phyloP scores from a whole-genome alignment of 2,113 vertebrate genomes.

The Syrrhaptes paradoxus region DNA sequence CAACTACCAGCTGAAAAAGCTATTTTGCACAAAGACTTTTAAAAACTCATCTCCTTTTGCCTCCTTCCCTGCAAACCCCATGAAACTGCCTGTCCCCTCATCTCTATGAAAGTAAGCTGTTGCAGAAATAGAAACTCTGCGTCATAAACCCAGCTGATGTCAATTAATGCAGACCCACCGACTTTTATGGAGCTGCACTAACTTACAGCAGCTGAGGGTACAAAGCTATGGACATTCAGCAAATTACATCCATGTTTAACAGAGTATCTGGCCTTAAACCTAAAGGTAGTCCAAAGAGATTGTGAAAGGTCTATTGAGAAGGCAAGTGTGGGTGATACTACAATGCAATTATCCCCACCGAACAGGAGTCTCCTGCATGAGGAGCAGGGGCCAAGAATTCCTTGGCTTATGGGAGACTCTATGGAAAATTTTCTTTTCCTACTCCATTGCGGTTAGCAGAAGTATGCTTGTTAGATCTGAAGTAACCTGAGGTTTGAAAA shows the following conservation, averaged over 20 bases:
- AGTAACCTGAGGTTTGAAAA: slow-evolving; percentile 2
- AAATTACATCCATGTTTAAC: background rate
- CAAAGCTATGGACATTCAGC: background rate
- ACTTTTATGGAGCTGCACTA: background rate
- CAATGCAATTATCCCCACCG: background rate
- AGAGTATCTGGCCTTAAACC: background rate
- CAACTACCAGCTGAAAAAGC: background rate
- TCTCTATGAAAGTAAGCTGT: background rate
- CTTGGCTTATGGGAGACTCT: background rate
- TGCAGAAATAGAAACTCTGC: background rate
- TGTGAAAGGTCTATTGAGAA: background rate
- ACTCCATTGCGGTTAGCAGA: background rate
- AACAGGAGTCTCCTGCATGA: background rate
- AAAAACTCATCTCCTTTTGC: background rate
- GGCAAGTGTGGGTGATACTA: background rate
- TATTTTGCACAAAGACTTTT: background rate
- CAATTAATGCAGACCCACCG: background rate
- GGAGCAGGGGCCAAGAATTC: background rate
- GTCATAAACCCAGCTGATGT: background rate
- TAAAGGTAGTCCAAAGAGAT: background rate
- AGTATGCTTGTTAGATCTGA: background rate
- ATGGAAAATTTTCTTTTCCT: background rate
- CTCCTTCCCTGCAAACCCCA: background rate
- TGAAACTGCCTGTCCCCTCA: background rate
- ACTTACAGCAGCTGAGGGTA: background rate